These are phyloP conservation scores for Tachysurus fulvidraco DNA, from an alignment of 2,113 vertebrate species.

Conservation along the genomic window DNA sequence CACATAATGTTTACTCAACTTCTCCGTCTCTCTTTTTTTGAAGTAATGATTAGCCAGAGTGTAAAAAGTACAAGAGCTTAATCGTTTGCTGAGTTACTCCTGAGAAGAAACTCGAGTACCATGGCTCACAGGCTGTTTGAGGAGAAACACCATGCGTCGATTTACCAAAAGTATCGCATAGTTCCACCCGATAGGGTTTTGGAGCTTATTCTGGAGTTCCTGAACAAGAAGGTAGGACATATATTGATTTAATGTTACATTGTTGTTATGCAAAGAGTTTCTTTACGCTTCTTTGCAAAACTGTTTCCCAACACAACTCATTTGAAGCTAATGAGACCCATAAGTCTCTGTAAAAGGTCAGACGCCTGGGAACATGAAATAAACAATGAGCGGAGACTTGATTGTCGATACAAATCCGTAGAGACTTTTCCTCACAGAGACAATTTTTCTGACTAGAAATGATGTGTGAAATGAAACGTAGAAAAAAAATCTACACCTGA, in stretches of 20 bases:
- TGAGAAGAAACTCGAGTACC: neutral
- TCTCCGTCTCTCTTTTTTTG: neutral
- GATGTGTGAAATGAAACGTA: too few relatives aligned
- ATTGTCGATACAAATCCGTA: too few relatives aligned
- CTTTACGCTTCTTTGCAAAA: neutral
- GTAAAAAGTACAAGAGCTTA: neutral
- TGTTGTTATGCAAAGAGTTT: neutral
- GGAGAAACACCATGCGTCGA: constrained; percentile 69
- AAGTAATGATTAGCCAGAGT: constrained; percentile 34
- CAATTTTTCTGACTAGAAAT: neutral
- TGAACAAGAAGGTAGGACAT: constrained; percentile 72
- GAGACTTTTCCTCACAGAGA: neutral
- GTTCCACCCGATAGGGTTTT: constrained; percentile 66
- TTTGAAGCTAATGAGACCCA: neutral
- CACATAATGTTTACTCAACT: neutral
- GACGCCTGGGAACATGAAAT: neutral
- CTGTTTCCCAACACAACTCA: neutral
- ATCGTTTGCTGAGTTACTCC: neutral
- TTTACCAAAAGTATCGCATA: constrained; percentile 79
- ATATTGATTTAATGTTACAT: neutral
- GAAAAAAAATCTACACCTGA: too few relatives aligned
- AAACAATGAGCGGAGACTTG: neutral
- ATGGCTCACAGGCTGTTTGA: constrained; percentile 79
- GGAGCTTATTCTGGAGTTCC: constrained; percentile 70
- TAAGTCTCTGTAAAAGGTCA: neutral